Conservation (phyloP, 1,140 invertebrate genomes). For the Epicauta chinensis region DNA sequence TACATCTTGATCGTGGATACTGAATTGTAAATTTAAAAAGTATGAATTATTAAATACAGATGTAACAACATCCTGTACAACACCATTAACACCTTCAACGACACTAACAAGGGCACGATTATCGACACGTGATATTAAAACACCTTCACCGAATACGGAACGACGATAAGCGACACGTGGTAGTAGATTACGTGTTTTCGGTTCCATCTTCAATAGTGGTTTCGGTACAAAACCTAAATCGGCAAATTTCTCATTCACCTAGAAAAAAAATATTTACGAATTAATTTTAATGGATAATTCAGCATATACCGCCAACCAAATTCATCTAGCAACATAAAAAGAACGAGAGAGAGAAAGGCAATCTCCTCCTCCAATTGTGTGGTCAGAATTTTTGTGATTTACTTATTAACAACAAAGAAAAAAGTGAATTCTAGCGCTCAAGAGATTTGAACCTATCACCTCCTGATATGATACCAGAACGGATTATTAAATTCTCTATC, state of each 20-base stretch:
- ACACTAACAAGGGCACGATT: constrained; percentile 76
- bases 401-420: no score
- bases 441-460: no score
- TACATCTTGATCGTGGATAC: constrained; percentile 85
- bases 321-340: no score
- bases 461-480: no score
- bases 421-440: no score
- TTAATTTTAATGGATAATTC: no score
- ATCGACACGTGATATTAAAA: constrained; percentile 75
- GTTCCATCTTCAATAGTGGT: constrained; percentile 72
- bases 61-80: constrained; percentile 86
- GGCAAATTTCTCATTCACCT: constrained; percentile 72
- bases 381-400: no score
- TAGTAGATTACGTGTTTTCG: constrained; percentile 70
- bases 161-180: constrained; percentile 74
- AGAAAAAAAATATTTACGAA: constrained; percentile 23
- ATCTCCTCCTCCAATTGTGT: no score
- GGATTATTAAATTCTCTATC: no score
- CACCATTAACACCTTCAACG: constrained; percentile 77
- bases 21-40: constrained; percentile 87
- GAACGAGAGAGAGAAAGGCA: no score
- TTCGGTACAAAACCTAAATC: constrained; percentile 78
- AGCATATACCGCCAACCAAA: no score
- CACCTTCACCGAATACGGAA: constrained; percentile 83
- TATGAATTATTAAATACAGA: constrained; percentile 91